Evolutionary conservation across 2,113 vertebrate genomes (phyloP), one percentile per base, ranked within the genome.

Genomic region (Siniperca chuatsi): DNA sequence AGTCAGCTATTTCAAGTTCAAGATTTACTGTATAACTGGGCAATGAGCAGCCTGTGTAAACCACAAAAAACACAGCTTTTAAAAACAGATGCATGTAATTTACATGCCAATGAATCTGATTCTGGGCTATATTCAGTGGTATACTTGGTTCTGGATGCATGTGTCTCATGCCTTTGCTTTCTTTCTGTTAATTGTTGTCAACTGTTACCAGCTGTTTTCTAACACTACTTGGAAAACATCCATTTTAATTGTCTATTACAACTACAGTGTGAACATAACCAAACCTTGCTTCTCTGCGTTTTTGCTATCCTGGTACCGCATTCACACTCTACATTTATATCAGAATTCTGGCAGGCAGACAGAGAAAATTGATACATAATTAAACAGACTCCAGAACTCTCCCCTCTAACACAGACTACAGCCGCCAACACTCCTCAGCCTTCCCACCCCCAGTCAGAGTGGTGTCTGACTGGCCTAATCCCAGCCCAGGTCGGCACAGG

Each of bases 401-500:
- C 6, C 44, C 35, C 35, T 64, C 20, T 35, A 35, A 18, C 54
- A 21, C 83, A 50, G 44, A 40, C 78, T 16, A 6, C 33, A 79
- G 67, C 62, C 61, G 29, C 62, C 48, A 35, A 46, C n/a, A n/a
- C 50, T 15, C n/a, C 37, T 29, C 15, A 29, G 13, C 9, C 48
- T 12, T 73, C 62, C 52, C 68, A 60, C 84, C 72, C 81, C 57
- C 82, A 69, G 54, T 61, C 76, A 44, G 66, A 61, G 35, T 1
- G 44, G 8, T 42, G 80, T 89, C 52, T 76, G 78, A 23, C 71
- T 10, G 80, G 54, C 18, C 77, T 87, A 55, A 83, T 86, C 84
- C 81, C 64, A 11, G 68, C 75, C 78, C 74, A 33, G 81, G 88
- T 87, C 23, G 69, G 20, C 78, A 20, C 76, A 6, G 48, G 54